Conservation (phyloP, 2,888 invertebrate genomes). For the Mesochorus sp. region DNA sequence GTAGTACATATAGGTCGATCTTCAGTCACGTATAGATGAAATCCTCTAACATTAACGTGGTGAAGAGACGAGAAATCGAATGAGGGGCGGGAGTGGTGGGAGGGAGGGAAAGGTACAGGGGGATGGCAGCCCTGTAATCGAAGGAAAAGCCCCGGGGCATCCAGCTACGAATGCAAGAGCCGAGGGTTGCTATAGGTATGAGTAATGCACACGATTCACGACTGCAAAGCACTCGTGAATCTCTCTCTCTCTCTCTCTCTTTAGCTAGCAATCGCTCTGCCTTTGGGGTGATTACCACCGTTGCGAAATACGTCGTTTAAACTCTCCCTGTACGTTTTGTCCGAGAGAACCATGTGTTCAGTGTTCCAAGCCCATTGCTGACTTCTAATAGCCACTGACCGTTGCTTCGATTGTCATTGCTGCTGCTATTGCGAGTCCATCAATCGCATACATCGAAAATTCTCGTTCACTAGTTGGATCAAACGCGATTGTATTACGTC, state of each 20-base stretch:
- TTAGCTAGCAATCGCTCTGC: too few relatives aligned
- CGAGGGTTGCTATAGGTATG: not conserved
- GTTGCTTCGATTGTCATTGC: not conserved
- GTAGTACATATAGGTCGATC: constrained; percentile 32
- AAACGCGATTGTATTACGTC: too few relatives aligned
- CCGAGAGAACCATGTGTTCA: constrained; percentile 27
- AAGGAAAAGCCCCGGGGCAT: constrained; percentile 30
- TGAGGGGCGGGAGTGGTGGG: not conserved
- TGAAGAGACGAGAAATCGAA: not conserved
- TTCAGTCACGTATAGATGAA: constrained; percentile 50
- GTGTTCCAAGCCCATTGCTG: constrained; percentile 46
- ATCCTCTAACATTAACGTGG: constrained; percentile 45
- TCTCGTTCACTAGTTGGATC: constrained; percentile 17
- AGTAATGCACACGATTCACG: constrained; percentile 8
- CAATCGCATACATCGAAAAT: constrained; percentile 41
- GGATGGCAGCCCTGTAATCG: constrained; percentile 3
- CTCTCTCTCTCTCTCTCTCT: too few relatives aligned
- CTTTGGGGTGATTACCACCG: constrained; percentile 50
- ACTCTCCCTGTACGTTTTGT: not conserved
- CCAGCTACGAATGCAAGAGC: constrained; percentile 16
- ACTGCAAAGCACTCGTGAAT: constrained; percentile 32
- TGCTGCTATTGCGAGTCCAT: constrained; percentile 13
- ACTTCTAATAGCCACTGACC: constrained; percentile 36
- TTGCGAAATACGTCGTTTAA: constrained; percentile 36
- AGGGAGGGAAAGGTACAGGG: constrained; percentile 10